These are phyloP conservation scores for Gymnobelideus leadbeateri DNA, from an alignment of 2,113 vertebrate genomes.

Conservation along the genomic window DNA sequence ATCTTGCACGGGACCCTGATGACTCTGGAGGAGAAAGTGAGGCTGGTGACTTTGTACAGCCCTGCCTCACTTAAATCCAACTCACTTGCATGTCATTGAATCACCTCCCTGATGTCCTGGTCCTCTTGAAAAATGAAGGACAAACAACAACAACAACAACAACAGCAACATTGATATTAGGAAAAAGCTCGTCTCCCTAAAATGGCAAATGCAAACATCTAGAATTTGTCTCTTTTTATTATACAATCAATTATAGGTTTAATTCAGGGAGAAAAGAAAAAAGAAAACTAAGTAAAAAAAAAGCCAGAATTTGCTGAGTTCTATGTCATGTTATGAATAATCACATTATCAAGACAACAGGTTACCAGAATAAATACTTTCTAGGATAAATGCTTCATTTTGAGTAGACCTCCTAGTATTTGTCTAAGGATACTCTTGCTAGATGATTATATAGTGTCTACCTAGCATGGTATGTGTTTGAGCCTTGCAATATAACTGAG, in stretches of 20 bases:
- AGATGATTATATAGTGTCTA: constrained; percentile 52
- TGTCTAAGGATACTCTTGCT: constrained; percentile 43
- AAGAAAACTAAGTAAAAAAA: not conserved
- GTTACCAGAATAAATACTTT: constrained; percentile 51
- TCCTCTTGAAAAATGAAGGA: too few species aligned
- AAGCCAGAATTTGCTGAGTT: not conserved
- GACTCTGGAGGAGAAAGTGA: too few species aligned
- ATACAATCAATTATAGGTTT: not conserved
- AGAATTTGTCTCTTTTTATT: constrained; percentile 22
- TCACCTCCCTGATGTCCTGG: too few species aligned
- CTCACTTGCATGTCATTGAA: too few species aligned
- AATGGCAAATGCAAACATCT: not conserved
- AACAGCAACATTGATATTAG: not conserved
- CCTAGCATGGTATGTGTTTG: constrained; percentile 34
- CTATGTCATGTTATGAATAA: not conserved
- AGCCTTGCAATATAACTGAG: constrained; percentile 31
- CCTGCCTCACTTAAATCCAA: too few species aligned
- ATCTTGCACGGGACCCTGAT: too few species aligned
- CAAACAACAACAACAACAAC: not conserved
- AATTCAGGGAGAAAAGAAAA: not conserved
- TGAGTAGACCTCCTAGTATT: constrained; percentile 47
- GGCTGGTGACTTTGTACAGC: too few species aligned
- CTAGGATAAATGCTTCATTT: constrained; percentile 72
- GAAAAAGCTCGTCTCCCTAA: not conserved
- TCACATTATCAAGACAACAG: constrained; percentile 53